Percentiles rank a stretch among this genome's conserved stretches.
These are phyloP conservation scores for Autographa gamma DNA, from an alignment of 2,888 invertebrate genomes.

Conservation along the genomic window DNA sequence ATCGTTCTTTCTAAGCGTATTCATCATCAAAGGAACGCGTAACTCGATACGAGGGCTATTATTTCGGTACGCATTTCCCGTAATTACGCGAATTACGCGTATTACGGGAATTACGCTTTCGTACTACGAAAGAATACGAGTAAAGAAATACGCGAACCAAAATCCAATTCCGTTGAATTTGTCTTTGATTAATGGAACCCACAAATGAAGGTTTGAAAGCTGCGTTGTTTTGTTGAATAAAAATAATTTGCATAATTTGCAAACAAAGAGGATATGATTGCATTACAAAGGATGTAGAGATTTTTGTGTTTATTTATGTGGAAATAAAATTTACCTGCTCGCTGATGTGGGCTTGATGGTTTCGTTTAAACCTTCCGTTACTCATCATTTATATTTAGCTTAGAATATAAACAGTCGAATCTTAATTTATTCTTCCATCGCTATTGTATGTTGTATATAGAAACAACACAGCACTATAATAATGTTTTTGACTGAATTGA, in stretches of 20 bases:
- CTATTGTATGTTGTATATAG: too few relatives aligned
- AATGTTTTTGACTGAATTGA: too few relatives aligned
- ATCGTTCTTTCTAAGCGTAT: slow-evolving; percentile 27
- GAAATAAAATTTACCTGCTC: slow-evolving; percentile 18
- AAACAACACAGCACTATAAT: too few relatives aligned
- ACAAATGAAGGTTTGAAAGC: slow-evolving; percentile 40
- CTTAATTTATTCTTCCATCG: too few relatives aligned
- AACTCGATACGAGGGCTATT: slow-evolving; percentile 41
- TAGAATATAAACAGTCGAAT: background rate
- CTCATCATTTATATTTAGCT: background rate
- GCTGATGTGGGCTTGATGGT: background rate
- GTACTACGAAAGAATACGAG: slow-evolving; percentile 39
- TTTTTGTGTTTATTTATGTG: slow-evolving; percentile 32
- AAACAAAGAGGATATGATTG: slow-evolving; percentile 40
- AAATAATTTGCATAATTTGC: slow-evolving; percentile 44
- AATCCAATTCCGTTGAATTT: slow-evolving; percentile 55
- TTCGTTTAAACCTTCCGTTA: slow-evolving; percentile 8
- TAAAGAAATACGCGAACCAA: slow-evolving; percentile 40
- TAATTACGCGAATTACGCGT: slow-evolving; percentile 59
- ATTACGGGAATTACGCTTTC: slow-evolving; percentile 60
- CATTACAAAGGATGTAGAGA: slow-evolving; percentile 28
- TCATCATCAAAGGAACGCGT: slow-evolving; percentile 33
- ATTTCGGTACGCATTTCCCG: slow-evolving; percentile 51
- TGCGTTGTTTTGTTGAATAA: slow-evolving; percentile 25
- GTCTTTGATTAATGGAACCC: slow-evolving; percentile 63